phyloP scores from a whole-genome alignment of 2,888 invertebrate species.

The Dilophus febrilis region DNA sequence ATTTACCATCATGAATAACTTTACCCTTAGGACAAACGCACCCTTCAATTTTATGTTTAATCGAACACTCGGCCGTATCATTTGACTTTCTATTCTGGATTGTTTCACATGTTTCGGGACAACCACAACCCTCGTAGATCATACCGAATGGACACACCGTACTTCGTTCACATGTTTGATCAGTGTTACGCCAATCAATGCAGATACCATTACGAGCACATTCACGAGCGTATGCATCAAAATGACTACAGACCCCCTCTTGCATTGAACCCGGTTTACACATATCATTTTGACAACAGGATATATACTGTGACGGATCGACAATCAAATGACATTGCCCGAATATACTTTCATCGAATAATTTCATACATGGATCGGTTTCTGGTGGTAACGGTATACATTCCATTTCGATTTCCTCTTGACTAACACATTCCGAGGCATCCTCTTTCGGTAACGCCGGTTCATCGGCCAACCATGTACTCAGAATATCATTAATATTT shows the following conservation, averaged over 20 bases:
- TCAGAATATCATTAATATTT: slow-evolving; percentile 28
- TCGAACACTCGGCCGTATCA: slow-evolving; percentile 28
- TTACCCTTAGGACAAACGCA: slow-evolving; percentile 70
- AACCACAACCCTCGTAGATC: slow-evolving; percentile 24
- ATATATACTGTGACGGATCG: slow-evolving; percentile 47
- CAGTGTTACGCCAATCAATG: slow-evolving; percentile 44
- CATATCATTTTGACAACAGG: slow-evolving; percentile 50
- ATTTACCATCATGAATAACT: slow-evolving; percentile 52
- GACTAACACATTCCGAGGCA: slow-evolving; percentile 33
- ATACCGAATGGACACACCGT: slow-evolving; percentile 21
- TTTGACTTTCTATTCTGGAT: slow-evolving; percentile 7
- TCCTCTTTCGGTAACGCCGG: slow-evolving; percentile 26
- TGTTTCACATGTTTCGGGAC: slow-evolving; percentile 25
- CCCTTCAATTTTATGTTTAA: slow-evolving; percentile 42
- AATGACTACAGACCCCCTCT: slow-evolving; percentile 41
- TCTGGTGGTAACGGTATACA: slow-evolving; percentile 40
- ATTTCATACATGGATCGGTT: slow-evolving; percentile 46
- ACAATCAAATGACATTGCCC: slow-evolving; percentile 57
- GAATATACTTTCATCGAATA: slow-evolving; percentile 39
- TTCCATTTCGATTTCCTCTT: slow-evolving; percentile 28
- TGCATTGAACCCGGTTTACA: slow-evolving; percentile 37
- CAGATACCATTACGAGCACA: slow-evolving; percentile 57
- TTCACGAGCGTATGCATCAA: slow-evolving; percentile 56
- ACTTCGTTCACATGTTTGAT: background rate
- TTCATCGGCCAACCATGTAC: slow-evolving; percentile 39